These are phyloP conservation scores for Chironomus tepperi DNA, from an alignment of 1,140 invertebrate genomes.

Conservation along the genomic window DNA sequence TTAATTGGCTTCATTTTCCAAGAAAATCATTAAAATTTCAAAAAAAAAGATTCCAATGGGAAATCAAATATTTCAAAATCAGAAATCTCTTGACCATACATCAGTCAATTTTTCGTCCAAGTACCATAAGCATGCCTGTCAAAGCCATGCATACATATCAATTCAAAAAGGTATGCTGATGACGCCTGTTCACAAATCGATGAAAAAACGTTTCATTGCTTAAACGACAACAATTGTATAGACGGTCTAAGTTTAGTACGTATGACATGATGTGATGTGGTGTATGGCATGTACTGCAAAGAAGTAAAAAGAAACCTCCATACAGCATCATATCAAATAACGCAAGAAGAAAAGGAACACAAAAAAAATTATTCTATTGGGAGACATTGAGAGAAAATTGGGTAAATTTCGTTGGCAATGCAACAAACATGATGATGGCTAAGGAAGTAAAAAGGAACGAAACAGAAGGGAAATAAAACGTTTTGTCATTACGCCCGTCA, in stretches of 20 bases:
- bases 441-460: too few relatives aligned
- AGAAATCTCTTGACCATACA: too few relatives aligned
- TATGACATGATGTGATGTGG: too few relatives aligned
- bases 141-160: background rate
- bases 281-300: too few relatives aligned
- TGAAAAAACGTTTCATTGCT: background rate
- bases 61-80: too few relatives aligned
- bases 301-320: background rate
- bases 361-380: background rate
- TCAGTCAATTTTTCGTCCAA: too few relatives aligned
- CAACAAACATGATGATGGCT: background rate
- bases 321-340: background rate
- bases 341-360: background rate
- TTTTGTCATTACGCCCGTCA: conserved; percentile 12
- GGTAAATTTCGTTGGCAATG: background rate
- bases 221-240: background rate
- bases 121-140: background rate
- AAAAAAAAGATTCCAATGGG: too few relatives aligned
- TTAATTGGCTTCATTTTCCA: too few relatives aligned
- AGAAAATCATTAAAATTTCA: too few relatives aligned
- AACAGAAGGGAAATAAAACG: background rate
- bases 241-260: too few relatives aligned
- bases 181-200: background rate
- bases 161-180: too few relatives aligned
- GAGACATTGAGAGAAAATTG: conserved; percentile 8